Conservation (phyloP, 2,888 invertebrate genomes). For the Mechanitis messenoides region DNA sequence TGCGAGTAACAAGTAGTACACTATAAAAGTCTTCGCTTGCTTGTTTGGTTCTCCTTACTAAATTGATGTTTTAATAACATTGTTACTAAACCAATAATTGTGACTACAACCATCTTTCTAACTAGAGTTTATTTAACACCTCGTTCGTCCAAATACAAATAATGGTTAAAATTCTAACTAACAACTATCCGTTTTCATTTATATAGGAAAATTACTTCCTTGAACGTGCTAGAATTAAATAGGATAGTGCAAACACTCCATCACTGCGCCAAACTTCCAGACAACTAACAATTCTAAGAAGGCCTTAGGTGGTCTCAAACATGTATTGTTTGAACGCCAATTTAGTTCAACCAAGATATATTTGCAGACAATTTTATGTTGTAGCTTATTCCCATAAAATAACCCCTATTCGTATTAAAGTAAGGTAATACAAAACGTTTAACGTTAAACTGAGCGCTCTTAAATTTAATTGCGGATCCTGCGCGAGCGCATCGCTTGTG, state of each 20-base stretch:
- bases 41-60: too few relatives aligned
- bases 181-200: constrained; percentile 32
- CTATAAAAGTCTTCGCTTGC: too few relatives aligned
- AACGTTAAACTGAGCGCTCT: constrained; percentile 35
- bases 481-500: constrained; percentile 48
- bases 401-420: constrained; percentile 13
- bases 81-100: too few relatives aligned
- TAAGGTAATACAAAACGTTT: constrained; percentile 12
- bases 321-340: constrained; percentile 63
- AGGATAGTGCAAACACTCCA: constrained; percentile 41
- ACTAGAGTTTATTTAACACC: too few relatives aligned
- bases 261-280: constrained; percentile 35
- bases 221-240: constrained; percentile 36
- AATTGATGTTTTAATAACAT: too few relatives aligned
- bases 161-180: constrained; percentile 29
- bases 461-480: constrained; percentile 64
- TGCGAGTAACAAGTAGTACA: too few relatives aligned
- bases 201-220: constrained; percentile 45
- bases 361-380: constrained; percentile 36
- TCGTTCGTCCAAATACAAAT: too few relatives aligned
- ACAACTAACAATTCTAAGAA: constrained; percentile 47
- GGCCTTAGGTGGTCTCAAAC: constrained; percentile 72
- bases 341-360: constrained; percentile 54
- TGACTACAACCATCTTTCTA: too few relatives aligned
- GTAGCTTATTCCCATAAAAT: constrained; percentile 20